Percentiles rank a stretch among this genome's conserved stretches.
Conservation (phyloP, 2,888 invertebrate species). For the Drosophila birchii region DNA sequence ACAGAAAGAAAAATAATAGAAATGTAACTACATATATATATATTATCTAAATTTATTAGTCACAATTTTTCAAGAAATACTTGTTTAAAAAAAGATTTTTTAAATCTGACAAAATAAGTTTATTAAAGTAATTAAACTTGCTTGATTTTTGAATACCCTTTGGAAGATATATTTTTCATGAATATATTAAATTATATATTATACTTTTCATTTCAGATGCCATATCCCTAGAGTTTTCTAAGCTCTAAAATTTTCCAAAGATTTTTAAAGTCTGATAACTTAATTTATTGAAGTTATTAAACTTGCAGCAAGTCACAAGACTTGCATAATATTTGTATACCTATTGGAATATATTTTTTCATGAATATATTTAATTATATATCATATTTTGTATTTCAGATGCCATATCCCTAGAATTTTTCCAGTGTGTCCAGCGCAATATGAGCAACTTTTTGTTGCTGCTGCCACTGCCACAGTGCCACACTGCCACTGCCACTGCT, state of each 20-base stretch:
- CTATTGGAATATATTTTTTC: not conserved
- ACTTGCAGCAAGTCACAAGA: not conserved
- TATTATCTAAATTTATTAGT: not conserved
- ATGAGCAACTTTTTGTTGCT: constrained; percentile 69
- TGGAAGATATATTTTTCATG: no score
- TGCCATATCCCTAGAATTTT: not conserved
- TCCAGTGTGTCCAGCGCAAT: constrained; percentile 51
- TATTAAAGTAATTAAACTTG: not conserved
- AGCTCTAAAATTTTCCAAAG: no score
- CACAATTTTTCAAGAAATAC: not conserved
- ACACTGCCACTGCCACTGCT: constrained; percentile 36
- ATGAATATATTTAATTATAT: not conserved
- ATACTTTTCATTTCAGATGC: no score
- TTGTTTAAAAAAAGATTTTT: not conserved
- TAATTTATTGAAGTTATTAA: no score
- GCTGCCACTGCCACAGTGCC: constrained; percentile 33
- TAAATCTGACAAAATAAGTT: no score
- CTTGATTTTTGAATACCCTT: no score
- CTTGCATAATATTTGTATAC: not conserved
- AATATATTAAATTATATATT: no score
- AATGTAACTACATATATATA: not conserved
- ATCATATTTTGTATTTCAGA: not conserved
- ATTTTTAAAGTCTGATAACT: no score
- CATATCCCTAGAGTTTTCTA: no score
- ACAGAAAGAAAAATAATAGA: not conserved